Base-by-base conservation (phyloP, 2,888 invertebrate species). In the Drosophila bunnanda region DNA sequence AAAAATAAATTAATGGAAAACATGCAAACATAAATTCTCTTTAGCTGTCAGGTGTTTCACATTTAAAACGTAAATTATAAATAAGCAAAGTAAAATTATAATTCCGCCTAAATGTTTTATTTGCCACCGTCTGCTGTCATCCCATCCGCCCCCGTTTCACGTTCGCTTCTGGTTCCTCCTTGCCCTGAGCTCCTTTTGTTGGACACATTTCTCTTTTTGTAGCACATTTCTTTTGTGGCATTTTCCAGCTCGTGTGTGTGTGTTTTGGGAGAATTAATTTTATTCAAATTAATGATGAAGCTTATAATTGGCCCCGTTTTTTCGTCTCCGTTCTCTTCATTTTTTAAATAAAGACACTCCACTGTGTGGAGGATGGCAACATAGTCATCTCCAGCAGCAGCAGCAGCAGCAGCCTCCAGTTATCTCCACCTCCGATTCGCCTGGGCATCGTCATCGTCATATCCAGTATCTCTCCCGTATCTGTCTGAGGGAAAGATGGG, bases 11-110 rank as follows among this genome's bases (percentile, higher is more conserved):
- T 90, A 90, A 85, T 87, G 89, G 83, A 87, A 85, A 89, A 90
- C 90, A 89, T 89, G 89, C 90, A 83, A 90, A 89, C 89, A 89
- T 89, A 89, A 89, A 89, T 90, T 88, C 89, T 84, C 82, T 89
- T 88, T 80, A 83, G 82, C 89, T 89, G 90, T 89, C 89, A 89
- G 89, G 89, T 90, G 88, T 89, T 85, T 85, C 88, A 88, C 80
- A 88, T 88, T 87, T 86, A 85, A 78, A 85, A 88, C 85, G 82
- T 86, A 86, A 86, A 82, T 88, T 85, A 86, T 86, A 88, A 80
- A 84, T 85, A 80, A 82, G 84, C 80, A 76, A 78, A 76, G 76
- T 74, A 86, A 79, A 82, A 87, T 87, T 85, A 87, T 85, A 87
- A 84, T 84, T 84, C 79, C 71, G 74, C 77, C 76, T 87, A 87